phyloP scores from a whole-genome alignment of 2,888 invertebrate species.

The Eubasilissa splendida region DNA sequence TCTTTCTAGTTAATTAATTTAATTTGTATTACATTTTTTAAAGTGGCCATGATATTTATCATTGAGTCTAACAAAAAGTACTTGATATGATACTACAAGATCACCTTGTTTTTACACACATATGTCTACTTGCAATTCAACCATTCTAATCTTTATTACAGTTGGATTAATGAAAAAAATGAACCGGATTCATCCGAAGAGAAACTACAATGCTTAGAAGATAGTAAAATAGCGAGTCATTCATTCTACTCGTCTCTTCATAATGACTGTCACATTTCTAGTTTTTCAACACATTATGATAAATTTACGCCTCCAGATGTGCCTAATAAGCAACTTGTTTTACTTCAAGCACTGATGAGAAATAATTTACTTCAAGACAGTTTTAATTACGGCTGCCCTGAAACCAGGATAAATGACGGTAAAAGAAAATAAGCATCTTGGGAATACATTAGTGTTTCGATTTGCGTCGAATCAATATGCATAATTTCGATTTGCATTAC shows the following conservation, averaged over 20 bases:
- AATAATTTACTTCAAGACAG: slow-evolving; percentile 65
- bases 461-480: too few relatives aligned
- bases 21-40: too few relatives aligned
- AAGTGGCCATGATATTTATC: too few relatives aligned
- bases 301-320: slow-evolving; percentile 63
- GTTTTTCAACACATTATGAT: slow-evolving; percentile 63
- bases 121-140: background rate
- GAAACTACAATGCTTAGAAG: slow-evolving; percentile 46
- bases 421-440: background rate
- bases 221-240: slow-evolving; percentile 63
- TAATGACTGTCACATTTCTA: slow-evolving; percentile 62
- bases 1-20: too few relatives aligned
- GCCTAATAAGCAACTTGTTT: slow-evolving; percentile 62
- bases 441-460: background rate
- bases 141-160: slow-evolving; percentile 37
- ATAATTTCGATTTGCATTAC: too few relatives aligned
- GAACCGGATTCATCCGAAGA: slow-evolving; percentile 54
- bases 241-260: slow-evolving; percentile 65
- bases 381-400: slow-evolving; percentile 62
- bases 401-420: slow-evolving; percentile 46
- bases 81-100: too few relatives aligned
- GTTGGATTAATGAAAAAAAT: slow-evolving; percentile 55
- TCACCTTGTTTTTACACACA: background rate
- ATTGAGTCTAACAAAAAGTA: too few relatives aligned
- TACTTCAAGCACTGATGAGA: slow-evolving; percentile 64